phyloP scores from a whole-genome alignment of 1,140 invertebrate genomes.

The Magallana angulata region DNA sequence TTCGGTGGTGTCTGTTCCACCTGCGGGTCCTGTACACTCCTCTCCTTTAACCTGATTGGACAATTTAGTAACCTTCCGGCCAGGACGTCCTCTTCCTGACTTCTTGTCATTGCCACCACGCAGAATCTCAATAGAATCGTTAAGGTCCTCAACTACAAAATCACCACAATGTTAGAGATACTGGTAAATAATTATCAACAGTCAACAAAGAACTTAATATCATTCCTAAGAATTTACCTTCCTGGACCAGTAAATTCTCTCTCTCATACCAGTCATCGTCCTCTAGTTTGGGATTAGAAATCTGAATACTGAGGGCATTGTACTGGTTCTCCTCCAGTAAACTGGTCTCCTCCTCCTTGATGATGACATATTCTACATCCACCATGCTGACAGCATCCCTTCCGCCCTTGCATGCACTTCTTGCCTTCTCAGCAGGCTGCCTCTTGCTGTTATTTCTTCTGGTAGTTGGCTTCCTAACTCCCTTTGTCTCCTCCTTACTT shows the following conservation, averaged over 20 bases:
- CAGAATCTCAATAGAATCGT: conserved; percentile 60
- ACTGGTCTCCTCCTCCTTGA: background rate
- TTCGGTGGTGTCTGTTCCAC: conserved; percentile 49
- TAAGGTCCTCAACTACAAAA: conserved; percentile 36
- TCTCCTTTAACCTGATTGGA: conserved; percentile 30
- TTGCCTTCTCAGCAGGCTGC: background rate
- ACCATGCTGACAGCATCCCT: background rate
- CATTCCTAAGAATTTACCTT: background rate
- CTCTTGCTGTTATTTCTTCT: background rate
- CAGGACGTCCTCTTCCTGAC: background rate
- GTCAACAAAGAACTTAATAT: background rate
- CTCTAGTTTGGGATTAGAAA: background rate
- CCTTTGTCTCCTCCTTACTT: background rate
- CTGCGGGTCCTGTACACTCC: background rate
- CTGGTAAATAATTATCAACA: background rate
- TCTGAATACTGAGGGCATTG: background rate
- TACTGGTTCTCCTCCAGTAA: background rate
- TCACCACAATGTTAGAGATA: background rate
- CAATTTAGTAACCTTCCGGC: background rate
- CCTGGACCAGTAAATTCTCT: background rate
- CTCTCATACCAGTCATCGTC: background rate
- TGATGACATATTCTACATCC: background rate
- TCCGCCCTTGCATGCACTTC: background rate
- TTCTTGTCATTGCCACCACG: conserved; percentile 56
- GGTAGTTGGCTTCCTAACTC: background rate